Evolutionary conservation across 2,113 vertebrate species (phyloP).

Genomic region (Ceyx melanurus): DNA sequence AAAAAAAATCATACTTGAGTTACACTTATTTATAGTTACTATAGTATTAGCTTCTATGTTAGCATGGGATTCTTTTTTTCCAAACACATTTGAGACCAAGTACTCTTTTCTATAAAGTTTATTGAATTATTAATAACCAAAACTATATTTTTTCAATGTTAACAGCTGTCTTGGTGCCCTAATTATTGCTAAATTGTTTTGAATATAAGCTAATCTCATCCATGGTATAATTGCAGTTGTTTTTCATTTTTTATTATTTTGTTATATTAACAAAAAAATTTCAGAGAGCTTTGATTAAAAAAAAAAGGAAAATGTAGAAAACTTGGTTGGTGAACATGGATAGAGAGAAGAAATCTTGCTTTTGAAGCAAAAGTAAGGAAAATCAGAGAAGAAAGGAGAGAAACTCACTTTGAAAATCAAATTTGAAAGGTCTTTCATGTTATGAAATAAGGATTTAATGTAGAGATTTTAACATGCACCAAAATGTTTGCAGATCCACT

Average conservation of each 20-base stretch:
- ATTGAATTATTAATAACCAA: not conserved
- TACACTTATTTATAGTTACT: not conserved
- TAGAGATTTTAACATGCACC: not conserved
- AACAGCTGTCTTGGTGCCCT: not conserved
- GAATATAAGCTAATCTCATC: not conserved
- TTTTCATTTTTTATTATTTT: not conserved
- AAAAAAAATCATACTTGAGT: not conserved
- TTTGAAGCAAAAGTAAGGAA: not conserved
- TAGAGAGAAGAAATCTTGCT: too few species aligned
- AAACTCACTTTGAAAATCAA: not conserved
- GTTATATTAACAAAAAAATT: not conserved
- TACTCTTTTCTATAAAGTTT: not conserved
- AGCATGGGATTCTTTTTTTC: not conserved
- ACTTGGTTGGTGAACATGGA: not conserved
- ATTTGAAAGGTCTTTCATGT: not conserved
- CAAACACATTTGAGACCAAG: not conserved
- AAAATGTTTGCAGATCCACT: not conserved
- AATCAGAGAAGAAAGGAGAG: not conserved
- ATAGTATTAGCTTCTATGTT: not conserved
- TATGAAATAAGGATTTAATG: not conserved
- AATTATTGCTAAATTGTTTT: slow-evolving; percentile 22
- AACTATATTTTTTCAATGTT: not conserved
- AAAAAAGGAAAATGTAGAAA: not conserved
- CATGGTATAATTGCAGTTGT: not conserved
- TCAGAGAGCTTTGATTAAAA: not conserved